Evolutionary conservation across 2,888 invertebrate species (phyloP).

Genomic region (Linnaemya vulpina): DNA sequence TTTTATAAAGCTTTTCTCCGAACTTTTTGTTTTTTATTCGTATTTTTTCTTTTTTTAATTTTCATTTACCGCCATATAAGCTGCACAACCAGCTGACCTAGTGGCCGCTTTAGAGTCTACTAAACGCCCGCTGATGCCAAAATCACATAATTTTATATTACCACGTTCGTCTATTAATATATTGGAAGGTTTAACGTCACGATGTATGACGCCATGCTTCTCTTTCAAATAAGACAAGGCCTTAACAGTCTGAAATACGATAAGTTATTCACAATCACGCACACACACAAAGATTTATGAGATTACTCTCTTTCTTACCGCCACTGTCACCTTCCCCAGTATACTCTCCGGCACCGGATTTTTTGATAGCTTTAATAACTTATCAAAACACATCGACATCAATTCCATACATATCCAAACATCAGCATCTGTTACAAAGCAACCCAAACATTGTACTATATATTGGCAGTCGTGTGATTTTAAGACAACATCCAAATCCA

Average conservation of each 20-base stretch:
- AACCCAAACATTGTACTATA: constrained; percentile 98
- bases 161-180: constrained; percentile 97
- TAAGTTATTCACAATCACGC: constrained; percentile 26
- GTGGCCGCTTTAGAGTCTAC: constrained; percentile 99
- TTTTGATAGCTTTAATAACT: constrained; percentile 92
- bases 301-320: constrained; percentile 86
- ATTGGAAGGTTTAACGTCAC: constrained; percentile 99
- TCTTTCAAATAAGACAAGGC: constrained; percentile 99
- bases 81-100: constrained; percentile 98
- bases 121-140: constrained; percentile 98
- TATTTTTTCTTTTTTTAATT: background rate
- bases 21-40: background rate
- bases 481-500: constrained; percentile 99
- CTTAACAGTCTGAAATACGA: constrained; percentile 90
- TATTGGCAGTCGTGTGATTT: constrained; percentile 98
- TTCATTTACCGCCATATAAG: constrained; percentile 96
- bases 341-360: constrained; percentile 97
- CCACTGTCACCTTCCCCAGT: constrained; percentile 97
- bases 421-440: constrained; percentile 98
- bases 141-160: constrained; percentile 98
- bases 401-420: constrained; percentile 99
- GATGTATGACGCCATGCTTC: constrained; percentile 97
- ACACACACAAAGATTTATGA: background rate
- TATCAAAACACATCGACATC: constrained; percentile 99
- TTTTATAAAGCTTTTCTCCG: background rate